Conservation (phyloP, 53 echinoderm and acorn worm genomes). For the Zoroaster sp. region DNA sequence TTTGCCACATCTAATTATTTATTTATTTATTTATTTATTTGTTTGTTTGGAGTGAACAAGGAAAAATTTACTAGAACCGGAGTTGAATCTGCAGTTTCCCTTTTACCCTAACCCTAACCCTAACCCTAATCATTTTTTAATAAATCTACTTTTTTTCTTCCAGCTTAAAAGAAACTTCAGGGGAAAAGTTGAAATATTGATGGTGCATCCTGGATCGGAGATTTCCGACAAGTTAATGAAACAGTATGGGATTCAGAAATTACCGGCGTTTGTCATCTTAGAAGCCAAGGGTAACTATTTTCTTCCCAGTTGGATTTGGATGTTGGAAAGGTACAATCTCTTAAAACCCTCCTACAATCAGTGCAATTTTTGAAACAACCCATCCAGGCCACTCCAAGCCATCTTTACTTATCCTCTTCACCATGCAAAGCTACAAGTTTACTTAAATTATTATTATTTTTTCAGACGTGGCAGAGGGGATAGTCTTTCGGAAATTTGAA, state of each 20-base stretch:
- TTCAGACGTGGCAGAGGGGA: neutral
- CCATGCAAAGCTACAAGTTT: neutral
- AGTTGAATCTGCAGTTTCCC: neutral
- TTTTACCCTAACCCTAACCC: no score
- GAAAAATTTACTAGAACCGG: neutral
- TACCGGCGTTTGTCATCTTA: slow-evolving; percentile 60
- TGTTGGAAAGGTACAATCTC: neutral
- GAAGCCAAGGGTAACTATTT: slow-evolving; percentile 49
- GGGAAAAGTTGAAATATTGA: slow-evolving; percentile 16
- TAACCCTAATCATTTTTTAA: no score
- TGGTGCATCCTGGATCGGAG: slow-evolving; percentile 60
- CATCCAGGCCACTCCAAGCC: no score
- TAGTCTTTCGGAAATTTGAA: slow-evolving; percentile 19
- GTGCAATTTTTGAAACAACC: neutral
- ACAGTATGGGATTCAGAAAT: slow-evolving; percentile 38
- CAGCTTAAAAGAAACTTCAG: slow-evolving; percentile 11
- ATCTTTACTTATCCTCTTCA: neutral
- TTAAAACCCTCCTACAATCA: neutral
- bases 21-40: neutral
- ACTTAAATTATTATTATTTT: neutral
- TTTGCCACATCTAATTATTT: neutral
- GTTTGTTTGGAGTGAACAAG: neutral
- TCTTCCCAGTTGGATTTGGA: neutral
- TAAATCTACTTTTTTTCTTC: neutral
- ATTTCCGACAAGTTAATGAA: slow-evolving; percentile 17